Conservation (phyloP, 1,140 invertebrate genomes). For the Chironomus tepperi region DNA sequence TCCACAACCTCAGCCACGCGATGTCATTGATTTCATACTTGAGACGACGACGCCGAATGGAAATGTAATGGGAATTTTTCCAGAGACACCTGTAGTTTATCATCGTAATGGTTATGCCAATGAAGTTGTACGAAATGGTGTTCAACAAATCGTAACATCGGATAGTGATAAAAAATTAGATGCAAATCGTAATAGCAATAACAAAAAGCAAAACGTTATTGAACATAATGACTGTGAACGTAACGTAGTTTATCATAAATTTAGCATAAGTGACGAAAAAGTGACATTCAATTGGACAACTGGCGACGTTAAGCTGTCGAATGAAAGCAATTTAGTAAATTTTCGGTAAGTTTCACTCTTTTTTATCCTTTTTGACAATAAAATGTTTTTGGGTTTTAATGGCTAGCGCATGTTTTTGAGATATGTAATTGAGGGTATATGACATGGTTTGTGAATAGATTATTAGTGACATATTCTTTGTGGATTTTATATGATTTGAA, state of each 20-base stretch:
- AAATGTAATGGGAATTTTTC: background rate
- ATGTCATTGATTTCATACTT: background rate
- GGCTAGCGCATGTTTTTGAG: no score
- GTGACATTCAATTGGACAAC: background rate
- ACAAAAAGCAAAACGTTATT: background rate
- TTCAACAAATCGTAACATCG: background rate
- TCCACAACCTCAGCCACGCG: background rate
- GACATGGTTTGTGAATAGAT: no score
- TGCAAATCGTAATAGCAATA: constrained; percentile 6
- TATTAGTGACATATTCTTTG: no score
- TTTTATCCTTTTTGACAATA: no score
- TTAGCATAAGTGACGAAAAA: background rate
- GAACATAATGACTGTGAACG: constrained; percentile 6
- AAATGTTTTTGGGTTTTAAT: no score
- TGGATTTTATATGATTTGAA: no score
- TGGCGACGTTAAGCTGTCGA: background rate
- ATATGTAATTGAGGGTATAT: no score
- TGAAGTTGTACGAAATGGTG: background rate
- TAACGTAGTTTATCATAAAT: background rate
- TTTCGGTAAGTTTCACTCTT: background rate
- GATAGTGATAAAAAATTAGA: background rate
- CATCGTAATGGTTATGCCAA: background rate
- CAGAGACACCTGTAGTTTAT: constrained; percentile 6
- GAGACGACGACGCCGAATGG: background rate
- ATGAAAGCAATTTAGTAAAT: background rate